Conservation (phyloP, 2,797 vertebrate species). For the Clarias laeviceps region DNA sequence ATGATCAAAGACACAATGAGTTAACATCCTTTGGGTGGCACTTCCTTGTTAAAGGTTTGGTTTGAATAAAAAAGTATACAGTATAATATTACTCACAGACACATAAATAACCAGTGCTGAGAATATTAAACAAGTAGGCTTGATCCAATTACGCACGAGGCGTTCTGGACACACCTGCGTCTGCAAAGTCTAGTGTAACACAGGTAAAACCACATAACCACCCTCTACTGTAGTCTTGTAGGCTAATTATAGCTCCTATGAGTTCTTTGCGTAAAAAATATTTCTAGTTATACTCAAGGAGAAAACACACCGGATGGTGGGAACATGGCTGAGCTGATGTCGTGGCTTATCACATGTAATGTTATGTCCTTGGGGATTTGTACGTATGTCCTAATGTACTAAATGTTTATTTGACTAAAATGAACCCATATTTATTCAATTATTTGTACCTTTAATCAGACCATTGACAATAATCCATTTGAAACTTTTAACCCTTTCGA, state of each 20-base stretch:
- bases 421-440: too few species aligned
- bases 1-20: not conserved
- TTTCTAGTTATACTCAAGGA: conserved; percentile 7
- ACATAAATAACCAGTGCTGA: not conserved
- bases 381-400: not conserved
- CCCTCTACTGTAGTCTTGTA: conserved; percentile 15
- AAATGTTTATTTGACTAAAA: not conserved
- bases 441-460: not conserved
- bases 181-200: conserved; percentile 1
- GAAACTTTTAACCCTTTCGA: not conserved
- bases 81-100: conserved; percentile 5
- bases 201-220: conserved; percentile 22
- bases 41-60: not conserved
- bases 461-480: not conserved
- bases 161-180: conserved; percentile 32
- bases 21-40: not conserved
- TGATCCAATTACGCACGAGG: conserved; percentile 4
- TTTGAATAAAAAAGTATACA: not conserved
- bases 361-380: conserved; percentile 27
- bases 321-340: conserved; percentile 18
- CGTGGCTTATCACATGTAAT: conserved; percentile 9
- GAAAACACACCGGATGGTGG: not conserved
- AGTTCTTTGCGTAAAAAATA: conserved; percentile 12
- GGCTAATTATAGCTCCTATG: conserved; percentile 29
- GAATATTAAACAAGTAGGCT: not conserved